Percentiles rank a stretch among this genome's conserved stretches.
These are phyloP conservation scores for Cyphomyrus plagiostoma DNA, from an alignment of 2,113 vertebrate species.

Conservation along the genomic window DNA sequence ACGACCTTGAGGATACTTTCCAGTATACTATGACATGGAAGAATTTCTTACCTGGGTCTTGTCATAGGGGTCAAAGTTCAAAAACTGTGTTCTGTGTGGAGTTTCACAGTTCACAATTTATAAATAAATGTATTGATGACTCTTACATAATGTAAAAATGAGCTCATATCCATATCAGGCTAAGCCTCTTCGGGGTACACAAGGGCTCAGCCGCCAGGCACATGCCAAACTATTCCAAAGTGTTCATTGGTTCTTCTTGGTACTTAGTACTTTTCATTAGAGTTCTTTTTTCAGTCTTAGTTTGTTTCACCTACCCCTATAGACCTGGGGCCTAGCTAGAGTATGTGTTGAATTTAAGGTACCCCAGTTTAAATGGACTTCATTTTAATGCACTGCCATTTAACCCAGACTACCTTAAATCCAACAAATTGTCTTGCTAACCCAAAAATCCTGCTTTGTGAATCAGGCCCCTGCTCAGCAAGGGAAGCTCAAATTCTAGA, in stretches of 20 bases:
- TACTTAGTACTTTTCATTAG: not conserved
- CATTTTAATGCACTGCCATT: not conserved
- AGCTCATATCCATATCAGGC: not conserved
- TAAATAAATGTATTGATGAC: not conserved
- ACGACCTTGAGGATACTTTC: not conserved
- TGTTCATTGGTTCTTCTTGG: not conserved
- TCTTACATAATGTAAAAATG: not conserved
- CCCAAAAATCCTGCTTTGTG: not conserved
- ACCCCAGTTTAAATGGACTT: not conserved
- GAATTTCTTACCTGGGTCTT: too few species aligned
- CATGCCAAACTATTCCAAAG: not conserved
- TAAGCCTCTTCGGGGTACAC: not conserved
- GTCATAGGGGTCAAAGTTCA: not conserved
- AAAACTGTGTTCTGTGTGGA: not conserved
- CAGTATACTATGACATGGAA: not conserved
- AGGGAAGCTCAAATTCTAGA: too few species aligned
- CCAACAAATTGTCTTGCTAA: not conserved
- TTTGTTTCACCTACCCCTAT: not conserved
- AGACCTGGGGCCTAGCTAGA: not conserved
- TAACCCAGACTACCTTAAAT: not conserved
- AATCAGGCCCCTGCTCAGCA: not conserved
- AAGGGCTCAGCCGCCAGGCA: not conserved
- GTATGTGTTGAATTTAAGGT: not conserved
- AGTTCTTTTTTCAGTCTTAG: not conserved
- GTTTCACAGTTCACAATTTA: not conserved